Evolutionary conservation across 2,797 vertebrate genomes (phyloP).

Genomic region (Myripristis murdjan): DNA sequence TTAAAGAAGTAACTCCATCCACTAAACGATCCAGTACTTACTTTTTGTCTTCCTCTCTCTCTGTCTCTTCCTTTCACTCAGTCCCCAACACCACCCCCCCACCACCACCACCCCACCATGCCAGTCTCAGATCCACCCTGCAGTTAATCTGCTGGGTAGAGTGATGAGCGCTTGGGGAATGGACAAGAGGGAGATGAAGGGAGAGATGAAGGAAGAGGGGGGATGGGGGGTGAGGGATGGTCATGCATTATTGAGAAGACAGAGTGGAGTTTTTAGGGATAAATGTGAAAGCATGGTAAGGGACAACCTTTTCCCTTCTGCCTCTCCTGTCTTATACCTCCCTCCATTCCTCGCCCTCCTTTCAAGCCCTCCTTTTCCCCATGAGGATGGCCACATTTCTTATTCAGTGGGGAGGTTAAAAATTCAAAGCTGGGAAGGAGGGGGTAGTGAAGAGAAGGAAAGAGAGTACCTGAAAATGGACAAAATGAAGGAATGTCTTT

Average conservation of each 20-base stretch:
- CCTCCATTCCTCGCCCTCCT: conserved; percentile 70
- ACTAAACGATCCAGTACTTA: conserved; percentile 69
- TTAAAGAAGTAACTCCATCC: conserved; percentile 59
- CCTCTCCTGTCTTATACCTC: conserved; percentile 56
- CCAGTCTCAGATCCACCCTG: conserved; percentile 74
- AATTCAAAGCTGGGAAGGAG: conserved; percentile 79
- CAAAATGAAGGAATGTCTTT: conserved; percentile 84
- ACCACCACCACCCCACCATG: conserved; percentile 67
- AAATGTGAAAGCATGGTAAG: conserved; percentile 85
- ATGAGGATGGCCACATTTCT: conserved; percentile 81
- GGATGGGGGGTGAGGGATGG: conserved; percentile 53
- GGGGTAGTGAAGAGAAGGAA: conserved; percentile 50
- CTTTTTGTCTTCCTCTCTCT: conserved; percentile 44
- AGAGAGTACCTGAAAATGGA: conserved; percentile 83
- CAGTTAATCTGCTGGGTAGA: conserved; percentile 77
- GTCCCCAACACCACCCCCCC: conserved; percentile 59
- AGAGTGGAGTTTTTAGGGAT: conserved; percentile 84
- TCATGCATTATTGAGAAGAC: conserved; percentile 86
- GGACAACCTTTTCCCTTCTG: conserved; percentile 75
- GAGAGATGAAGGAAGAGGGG: conserved; percentile 59
- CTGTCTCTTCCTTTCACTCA: conserved; percentile 38
- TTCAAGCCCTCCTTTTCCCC: conserved; percentile 69
- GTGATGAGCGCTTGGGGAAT: conserved; percentile 71
- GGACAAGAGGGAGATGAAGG: conserved; percentile 67
- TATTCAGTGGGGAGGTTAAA: conserved; percentile 88